Evolutionary conservation across 2,888 invertebrate genomes (phyloP), one percentile per base, ranked within the genome.

Genomic region (Leptopilina syphax): DNA sequence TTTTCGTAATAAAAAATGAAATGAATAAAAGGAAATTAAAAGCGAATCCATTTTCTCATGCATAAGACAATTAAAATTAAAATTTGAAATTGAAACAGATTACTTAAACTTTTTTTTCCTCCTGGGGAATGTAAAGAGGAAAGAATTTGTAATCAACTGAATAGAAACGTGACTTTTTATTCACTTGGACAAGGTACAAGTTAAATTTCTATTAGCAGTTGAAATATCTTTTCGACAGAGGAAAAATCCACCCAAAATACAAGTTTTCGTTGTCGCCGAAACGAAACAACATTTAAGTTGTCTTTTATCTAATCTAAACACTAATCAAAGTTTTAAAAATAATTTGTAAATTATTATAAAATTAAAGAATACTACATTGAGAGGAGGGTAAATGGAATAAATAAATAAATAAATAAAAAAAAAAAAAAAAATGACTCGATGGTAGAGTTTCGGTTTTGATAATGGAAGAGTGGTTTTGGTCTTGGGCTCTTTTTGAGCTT

Each of bases 151-250:
- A 47, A 24, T 12, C 66, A 77, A 18, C 65, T 50, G 65, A 60
- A 24, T 63, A 66, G 5, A 73, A 78, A 77, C 44, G 66, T 60
- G 27, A 63, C 41, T 34, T 63, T 78, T 60, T 68, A 68, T 68
- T 50, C 77, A 76, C 76, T 79, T 65, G 54, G 66, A 18, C 18
- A 82, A 80, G 78, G 80, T 82, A 79, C 77, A 83, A 81, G 84
- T 87, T 82, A 83, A 86, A 86, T 87, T 85, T 87, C 84, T 84
- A 83, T 87, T 87, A 85, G 85, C 84, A 47, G 67, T 24, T 3
- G 18, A 44, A 18, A 12, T 24, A 68, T 47, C 67, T 47, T 63
- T 54, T 77, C 65, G 8, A 65, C 66, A 41, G n/a, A 41, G 18
- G 34, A 1, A 12, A 68, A 81, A 70, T 47, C 77, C 18, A 18